Percentiles rank a stretch among this genome's conserved stretches.
Conservation (phyloP, 1,140 invertebrate species). For the Augochlora pura region DNA sequence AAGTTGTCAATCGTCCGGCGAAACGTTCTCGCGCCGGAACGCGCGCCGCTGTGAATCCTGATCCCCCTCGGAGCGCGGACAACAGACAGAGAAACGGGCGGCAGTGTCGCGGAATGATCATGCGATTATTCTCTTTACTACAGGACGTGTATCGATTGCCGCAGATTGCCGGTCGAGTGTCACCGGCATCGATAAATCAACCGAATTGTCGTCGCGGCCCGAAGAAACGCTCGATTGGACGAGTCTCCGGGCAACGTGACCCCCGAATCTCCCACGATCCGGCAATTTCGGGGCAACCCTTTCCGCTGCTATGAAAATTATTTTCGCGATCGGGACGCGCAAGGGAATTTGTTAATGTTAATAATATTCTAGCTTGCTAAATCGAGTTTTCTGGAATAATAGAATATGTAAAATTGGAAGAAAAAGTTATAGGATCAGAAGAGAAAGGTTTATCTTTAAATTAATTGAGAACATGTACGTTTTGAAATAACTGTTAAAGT, state of each 20-base stretch:
- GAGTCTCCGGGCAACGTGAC: constrained; percentile 13
- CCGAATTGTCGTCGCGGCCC: constrained; percentile 15
- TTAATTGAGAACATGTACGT: no score
- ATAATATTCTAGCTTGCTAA: no score
- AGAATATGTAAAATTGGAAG: no score
- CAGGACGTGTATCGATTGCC: constrained; percentile 22
- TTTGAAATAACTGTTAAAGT: no score
- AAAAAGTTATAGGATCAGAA: no score
- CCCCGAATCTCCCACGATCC: not conserved
- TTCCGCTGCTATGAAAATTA: not conserved
- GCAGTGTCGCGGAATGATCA: constrained; percentile 17
- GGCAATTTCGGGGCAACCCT: not conserved
- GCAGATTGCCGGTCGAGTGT: constrained; percentile 10
- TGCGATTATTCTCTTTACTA: constrained; percentile 39
- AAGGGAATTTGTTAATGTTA: no score
- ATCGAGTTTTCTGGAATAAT: no score
- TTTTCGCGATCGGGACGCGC: not conserved
- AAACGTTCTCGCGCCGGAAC: constrained; percentile 2
- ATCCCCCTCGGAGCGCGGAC: constrained; percentile 31
- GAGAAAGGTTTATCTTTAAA: no score
- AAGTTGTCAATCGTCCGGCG: constrained; percentile 47
- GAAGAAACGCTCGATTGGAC: constrained; percentile 27
- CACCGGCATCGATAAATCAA: constrained; percentile 33
- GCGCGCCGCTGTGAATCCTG: constrained; percentile 45
- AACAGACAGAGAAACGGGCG: not conserved